phyloP scores from a whole-genome alignment of 2,113 vertebrate genomes.

The Prunella himalayana region DNA sequence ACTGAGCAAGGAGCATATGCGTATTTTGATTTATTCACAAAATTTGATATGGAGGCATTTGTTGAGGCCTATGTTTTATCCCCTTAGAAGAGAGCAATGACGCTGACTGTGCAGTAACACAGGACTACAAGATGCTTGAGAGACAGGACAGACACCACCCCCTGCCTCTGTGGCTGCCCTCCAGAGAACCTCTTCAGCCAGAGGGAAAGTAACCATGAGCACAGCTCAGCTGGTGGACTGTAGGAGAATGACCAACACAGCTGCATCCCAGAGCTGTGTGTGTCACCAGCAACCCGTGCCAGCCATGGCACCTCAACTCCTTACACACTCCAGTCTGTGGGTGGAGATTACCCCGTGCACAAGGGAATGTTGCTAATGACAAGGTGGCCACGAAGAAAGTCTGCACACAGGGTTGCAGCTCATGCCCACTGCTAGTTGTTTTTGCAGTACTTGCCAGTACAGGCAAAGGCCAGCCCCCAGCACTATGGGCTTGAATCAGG shows the following conservation, averaged over 20 bases:
- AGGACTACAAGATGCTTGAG: neutral
- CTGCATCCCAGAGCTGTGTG: rapidly evolving
- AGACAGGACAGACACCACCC: neutral
- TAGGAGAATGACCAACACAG: neutral
- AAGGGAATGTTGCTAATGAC: neutral
- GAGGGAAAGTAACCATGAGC: neutral
- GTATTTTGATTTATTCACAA: neutral
- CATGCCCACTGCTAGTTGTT: neutral
- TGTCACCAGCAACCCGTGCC: neutral
- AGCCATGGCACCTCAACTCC: neutral
- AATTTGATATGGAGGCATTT: neutral
- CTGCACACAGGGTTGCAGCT: neutral
- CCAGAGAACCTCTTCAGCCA: neutral
- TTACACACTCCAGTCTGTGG: neutral
- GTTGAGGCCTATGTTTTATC: neutral
- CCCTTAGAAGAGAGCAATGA: neutral
- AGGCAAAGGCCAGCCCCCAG: neutral
- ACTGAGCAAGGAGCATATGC: neutral
- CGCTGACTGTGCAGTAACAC: rapidly evolving
- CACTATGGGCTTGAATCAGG: rapidly evolving
- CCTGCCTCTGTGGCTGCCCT: neutral
- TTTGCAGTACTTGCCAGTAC: neutral
- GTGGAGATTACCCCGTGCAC: neutral
- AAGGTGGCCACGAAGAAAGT: neutral
- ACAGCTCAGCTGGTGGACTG: neutral